These are phyloP conservation scores for Chaitophorus viminalis DNA, from an alignment of 2,888 invertebrate genomes.

Conservation along the genomic window DNA sequence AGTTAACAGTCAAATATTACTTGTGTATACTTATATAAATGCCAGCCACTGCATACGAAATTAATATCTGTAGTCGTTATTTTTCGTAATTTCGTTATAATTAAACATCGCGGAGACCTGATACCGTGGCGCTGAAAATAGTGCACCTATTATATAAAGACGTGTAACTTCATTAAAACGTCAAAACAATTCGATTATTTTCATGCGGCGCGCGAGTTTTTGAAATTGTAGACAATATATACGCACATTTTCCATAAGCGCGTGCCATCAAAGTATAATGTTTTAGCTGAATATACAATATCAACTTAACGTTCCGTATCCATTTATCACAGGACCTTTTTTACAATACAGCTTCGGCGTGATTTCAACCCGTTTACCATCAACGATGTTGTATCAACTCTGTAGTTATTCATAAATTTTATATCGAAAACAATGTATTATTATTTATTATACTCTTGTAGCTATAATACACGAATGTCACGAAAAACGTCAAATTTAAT, in stretches of 20 bases:
- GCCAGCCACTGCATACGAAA: background rate
- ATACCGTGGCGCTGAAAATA: background rate
- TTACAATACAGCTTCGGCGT: background rate
- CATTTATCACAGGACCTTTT: background rate
- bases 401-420: no score
- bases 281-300: no score
- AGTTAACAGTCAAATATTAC: background rate
- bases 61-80: background rate
- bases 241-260: background rate
- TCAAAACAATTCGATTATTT: background rate
- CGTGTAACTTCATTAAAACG: background rate
- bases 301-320: background rate
- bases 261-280: no score
- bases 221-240: background rate
- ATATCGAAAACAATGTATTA: no score
- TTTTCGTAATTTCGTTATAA: background rate
- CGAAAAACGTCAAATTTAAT: no score
- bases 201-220: no score
- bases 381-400: background rate
- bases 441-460: no score
- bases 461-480: no score
- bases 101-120: background rate
- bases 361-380: background rate
- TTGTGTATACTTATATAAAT: no score
- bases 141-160: background rate